phyloP scores from a whole-genome alignment of 1,140 invertebrate genomes.

The Wasmannia auropunctata region DNA sequence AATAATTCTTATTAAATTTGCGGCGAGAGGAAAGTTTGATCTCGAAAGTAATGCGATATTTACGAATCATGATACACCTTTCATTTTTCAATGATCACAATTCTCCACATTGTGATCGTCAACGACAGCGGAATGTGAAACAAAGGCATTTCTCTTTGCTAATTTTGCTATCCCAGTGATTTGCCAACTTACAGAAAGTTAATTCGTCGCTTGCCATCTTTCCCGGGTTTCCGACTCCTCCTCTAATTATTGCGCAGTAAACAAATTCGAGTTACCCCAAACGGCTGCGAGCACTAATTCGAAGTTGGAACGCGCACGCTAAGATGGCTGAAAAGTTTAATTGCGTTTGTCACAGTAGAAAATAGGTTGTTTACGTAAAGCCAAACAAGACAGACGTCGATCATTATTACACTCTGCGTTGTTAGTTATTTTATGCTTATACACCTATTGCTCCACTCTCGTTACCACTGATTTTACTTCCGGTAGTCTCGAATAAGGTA shows the following conservation, averaged over 20 bases:
- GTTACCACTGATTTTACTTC: neutral
- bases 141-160: neutral
- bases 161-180: neutral
- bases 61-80: neutral
- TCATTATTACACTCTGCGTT: slow-evolving; percentile 3
- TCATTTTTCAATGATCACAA: neutral
- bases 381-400: slow-evolving; percentile 24
- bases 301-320: slow-evolving; percentile 18
- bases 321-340: slow-evolving; percentile 53
- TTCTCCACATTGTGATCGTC: neutral
- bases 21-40: neutral
- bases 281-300: slow-evolving; percentile 29
- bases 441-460: neutral
- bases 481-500: neutral
- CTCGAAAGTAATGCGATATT: neutral
- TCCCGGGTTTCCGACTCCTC: neutral
- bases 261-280: slow-evolving; percentile 36
- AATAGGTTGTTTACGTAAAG: slow-evolving; percentile 20
- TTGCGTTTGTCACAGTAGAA: slow-evolving; percentile 44
- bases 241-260: slow-evolving; percentile 38
- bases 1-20: neutral
- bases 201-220: slow-evolving; percentile 2
- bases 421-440: neutral
- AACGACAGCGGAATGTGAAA: neutral
- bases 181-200: slow-evolving; percentile 1